Conservation (phyloP, 2,888 invertebrate genomes). For the Aphidius colemani region DNA sequence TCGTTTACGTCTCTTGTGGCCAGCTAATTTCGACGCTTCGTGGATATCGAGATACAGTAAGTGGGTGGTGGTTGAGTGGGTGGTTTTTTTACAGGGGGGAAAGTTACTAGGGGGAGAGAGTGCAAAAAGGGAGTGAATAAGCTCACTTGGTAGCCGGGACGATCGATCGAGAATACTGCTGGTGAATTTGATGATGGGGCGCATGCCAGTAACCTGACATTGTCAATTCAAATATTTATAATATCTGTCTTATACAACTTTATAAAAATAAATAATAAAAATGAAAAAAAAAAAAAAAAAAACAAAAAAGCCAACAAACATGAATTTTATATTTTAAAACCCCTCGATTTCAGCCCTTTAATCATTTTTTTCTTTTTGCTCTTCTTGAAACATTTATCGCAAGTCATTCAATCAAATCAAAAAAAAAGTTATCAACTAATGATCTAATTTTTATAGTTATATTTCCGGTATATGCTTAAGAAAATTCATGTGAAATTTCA, state of each 20-base stretch:
- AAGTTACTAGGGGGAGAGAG: constrained; percentile 29
- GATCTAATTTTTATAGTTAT: neutral
- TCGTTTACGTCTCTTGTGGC: constrained; percentile 30
- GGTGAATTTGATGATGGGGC: constrained; percentile 18
- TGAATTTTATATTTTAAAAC: neutral
- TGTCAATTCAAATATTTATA: too few relatives aligned
- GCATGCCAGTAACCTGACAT: constrained; percentile 19
- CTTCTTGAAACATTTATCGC: too few relatives aligned
- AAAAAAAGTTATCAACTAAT: too few relatives aligned
- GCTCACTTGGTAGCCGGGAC: constrained; percentile 34
- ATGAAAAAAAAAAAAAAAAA: neutral
- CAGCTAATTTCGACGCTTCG: constrained; percentile 31
- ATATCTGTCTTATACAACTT: neutral
- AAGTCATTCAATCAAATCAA: too few relatives aligned
- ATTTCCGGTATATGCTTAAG: neutral
- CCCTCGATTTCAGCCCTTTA: neutral
- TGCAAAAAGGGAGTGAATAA: constrained; percentile 25
- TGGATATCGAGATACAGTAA: constrained; percentile 29
- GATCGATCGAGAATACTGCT: constrained; percentile 29
- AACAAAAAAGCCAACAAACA: neutral
- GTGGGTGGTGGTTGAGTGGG: constrained; percentile 4
- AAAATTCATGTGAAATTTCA: neutral
- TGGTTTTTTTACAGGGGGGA: constrained; percentile 23
- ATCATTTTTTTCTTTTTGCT: neutral
- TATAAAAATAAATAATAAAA: constrained; percentile 3